Base-by-base conservation (phyloP, 2,888 invertebrate genomes). In the Meteorus colon region DNA sequence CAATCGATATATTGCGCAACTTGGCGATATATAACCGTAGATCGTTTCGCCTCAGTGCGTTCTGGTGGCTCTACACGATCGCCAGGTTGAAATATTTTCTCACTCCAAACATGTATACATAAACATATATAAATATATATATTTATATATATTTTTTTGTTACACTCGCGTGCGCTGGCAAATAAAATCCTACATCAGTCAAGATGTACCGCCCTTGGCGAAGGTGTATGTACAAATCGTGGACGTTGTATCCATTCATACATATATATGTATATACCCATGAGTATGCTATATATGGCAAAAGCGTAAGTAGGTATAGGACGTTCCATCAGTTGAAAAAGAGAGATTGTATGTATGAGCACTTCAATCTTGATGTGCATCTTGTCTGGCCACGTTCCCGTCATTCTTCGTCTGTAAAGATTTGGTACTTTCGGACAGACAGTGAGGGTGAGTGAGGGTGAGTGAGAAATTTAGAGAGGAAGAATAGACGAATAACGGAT, bases 181-280 rank as follows among this genome's bases (percentile, higher is more conserved):
- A 81, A 84, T 84, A 82, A 84, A 82, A 84, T 82, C 80, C 81
- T 82, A 80, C 80, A 83, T 85, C 82, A 85, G 80, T 75, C 73
- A 77, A 79, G 80, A 79, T 31, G 51, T 69, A 75, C 65, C 78
- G 78, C 81, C 74, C 76, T 78, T 78, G 75, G 48, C 59, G 60
- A 37, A 60, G 19, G 55, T 24, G 19, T 19, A 55, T 55, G n/a
- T n/a, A 48, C 4, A 48, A 16, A 48, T 45, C 77, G 79, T 75
- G 51, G 69, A 79, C 72, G 73, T 73, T 62, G 34, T 66, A 48
- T n/a, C n/a, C 4, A 48, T n/a, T 48, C 16, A 48, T 48, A 48
- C 14, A 48, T 48, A n/a, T 48, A 48, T 48, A 41, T 41, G 12
- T 41, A 12, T 41, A 8, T 8, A 12, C 41, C 12, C 8, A 55